Percentiles rank a stretch among this genome's conserved stretches.
Evolutionary conservation across 2,888 invertebrate species (phyloP).

Genomic region (Onthophagus sagittarius): DNA sequence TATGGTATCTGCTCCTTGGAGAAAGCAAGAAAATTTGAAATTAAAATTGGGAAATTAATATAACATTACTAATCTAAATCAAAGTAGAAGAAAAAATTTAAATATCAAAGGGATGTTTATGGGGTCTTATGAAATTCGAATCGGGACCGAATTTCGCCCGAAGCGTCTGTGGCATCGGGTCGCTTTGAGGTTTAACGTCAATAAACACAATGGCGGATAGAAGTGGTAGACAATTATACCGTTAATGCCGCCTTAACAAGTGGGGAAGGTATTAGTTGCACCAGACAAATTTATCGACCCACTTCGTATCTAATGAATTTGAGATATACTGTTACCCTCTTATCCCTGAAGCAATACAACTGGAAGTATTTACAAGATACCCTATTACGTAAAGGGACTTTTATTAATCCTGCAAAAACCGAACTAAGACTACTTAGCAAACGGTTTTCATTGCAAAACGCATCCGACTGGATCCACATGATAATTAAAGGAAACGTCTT

Average conservation of each 20-base stretch:
- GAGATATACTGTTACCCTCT: not conserved
- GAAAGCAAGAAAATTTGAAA: too few relatives aligned
- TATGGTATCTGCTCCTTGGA: too few relatives aligned
- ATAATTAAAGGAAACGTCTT: not conserved
- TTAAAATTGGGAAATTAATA: too few relatives aligned
- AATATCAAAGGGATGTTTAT: not conserved
- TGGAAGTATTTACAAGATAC: not conserved
- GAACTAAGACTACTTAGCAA: too few relatives aligned
- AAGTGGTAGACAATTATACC: constrained; percentile 1
- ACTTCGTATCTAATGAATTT: not conserved
- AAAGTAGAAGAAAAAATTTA: not conserved
- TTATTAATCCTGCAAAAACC: not conserved
- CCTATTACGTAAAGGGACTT: not conserved
- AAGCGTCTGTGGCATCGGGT: not conserved
- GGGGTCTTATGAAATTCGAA: not conserved
- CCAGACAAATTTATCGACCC: constrained; percentile 11
- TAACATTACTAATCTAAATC: not conserved
- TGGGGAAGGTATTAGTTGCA: constrained; percentile 3
- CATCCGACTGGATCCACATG: not conserved
- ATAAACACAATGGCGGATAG: not conserved
- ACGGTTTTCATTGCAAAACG: not conserved
- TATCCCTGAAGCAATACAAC: not conserved
- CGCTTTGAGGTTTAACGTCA: not conserved
- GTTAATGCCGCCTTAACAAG: constrained; percentile 7
- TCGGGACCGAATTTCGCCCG: not conserved